Evolutionary conservation across 2,797 vertebrate genomes (phyloP).

Genomic region (Sciurus carolinensis): DNA sequence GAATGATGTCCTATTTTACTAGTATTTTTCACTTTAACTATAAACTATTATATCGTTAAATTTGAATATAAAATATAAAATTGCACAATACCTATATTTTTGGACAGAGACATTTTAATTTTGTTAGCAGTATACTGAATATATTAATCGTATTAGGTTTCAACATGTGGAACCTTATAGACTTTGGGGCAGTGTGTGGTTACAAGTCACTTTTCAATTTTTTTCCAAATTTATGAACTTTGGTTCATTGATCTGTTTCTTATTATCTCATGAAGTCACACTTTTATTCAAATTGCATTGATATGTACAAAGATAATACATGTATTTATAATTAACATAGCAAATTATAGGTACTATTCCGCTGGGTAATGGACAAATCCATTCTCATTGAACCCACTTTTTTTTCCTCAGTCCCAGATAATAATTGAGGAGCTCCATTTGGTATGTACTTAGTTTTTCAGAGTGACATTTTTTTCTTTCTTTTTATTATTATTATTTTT

Average conservation of each 20-base stretch:
- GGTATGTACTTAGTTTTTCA: background rate
- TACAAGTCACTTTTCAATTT: background rate
- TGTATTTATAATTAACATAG: background rate
- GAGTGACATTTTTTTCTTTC: background rate
- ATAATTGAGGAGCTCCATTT: background rate
- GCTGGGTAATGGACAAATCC: background rate
- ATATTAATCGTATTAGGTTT: background rate
- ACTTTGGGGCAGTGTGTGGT: background rate
- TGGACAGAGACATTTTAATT: background rate
- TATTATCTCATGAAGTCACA: background rate
- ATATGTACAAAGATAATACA: background rate
- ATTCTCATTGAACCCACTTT: background rate
- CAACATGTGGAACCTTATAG: background rate
- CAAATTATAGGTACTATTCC: background rate
- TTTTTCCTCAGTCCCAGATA: background rate
- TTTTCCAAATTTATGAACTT: background rate
- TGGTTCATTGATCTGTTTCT: background rate
- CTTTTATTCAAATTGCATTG: background rate
- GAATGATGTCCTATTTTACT: background rate
- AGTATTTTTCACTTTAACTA: background rate
- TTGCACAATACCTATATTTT: background rate
- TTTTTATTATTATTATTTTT: too few species aligned
- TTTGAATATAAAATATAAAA: background rate
- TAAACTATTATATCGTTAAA: background rate
- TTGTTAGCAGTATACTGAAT: background rate